Evolutionary conservation across 1,140 invertebrate genomes (phyloP).

Genomic region (Ceratoteleas bidentatus): DNA sequence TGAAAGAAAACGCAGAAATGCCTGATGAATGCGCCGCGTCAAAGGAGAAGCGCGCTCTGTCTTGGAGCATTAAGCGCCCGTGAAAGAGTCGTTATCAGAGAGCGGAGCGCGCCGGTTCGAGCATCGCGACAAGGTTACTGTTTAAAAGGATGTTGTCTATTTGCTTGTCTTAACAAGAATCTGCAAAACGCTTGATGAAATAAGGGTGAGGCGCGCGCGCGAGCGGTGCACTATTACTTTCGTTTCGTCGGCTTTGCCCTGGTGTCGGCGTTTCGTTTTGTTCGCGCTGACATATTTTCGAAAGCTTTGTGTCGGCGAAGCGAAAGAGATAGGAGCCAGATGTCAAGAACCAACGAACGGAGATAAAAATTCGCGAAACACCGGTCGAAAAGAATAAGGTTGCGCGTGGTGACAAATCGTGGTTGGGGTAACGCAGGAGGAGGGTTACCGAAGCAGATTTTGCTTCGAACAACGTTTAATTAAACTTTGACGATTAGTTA

Average conservation of each 20-base stretch:
- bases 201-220: constrained; percentile 17
- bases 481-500: too few species aligned
- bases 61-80: constrained; percentile 50
- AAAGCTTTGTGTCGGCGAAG: constrained; percentile 66
- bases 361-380: constrained; percentile 52
- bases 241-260: constrained; percentile 55
- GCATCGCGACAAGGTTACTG: constrained; percentile 45
- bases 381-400: constrained; percentile 13
- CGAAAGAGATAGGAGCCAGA: constrained; percentile 49
- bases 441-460: too few species aligned
- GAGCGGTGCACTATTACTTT: constrained; percentile 58
- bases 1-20: constrained; percentile 47
- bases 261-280: constrained; percentile 64
- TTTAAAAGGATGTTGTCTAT: constrained; percentile 59
- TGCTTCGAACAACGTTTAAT: too few species aligned
- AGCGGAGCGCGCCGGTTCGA: constrained; percentile 21
- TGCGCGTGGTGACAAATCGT: constrained; percentile 7
- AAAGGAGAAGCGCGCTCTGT: constrained; percentile 52
- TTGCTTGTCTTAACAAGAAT: constrained; percentile 55
- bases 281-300: constrained; percentile 73
- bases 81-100: constrained; percentile 54
- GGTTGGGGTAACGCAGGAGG: too few species aligned
- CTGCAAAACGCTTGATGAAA: constrained; percentile 51
- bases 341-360: constrained; percentile 44
- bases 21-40: constrained; percentile 41